phyloP scores from a whole-genome alignment of 2,797 vertebrate species.

The Ptychadena robeensis region DNA sequence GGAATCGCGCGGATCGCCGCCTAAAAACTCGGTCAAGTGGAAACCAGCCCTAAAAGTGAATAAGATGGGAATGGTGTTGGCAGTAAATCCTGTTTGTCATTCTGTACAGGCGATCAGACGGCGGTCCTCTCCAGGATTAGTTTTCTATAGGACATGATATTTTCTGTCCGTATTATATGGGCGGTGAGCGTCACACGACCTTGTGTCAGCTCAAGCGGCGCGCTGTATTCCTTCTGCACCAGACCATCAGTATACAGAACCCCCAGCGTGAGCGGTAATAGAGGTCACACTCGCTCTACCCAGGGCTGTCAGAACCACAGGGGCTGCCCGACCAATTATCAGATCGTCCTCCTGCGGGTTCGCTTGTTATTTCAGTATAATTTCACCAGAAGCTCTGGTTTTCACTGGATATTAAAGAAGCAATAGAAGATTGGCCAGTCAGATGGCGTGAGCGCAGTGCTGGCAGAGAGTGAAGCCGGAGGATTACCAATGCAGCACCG shows the following conservation, averaged over 20 bases:
- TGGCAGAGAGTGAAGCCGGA: background rate
- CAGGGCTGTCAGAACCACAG: constrained; percentile 11
- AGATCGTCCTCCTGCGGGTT: background rate
- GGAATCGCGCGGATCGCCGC: too few species aligned
- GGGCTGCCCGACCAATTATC: constrained; percentile 38
- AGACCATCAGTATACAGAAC: background rate
- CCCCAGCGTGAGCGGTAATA: constrained; percentile 36
- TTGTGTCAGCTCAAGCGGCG: background rate
- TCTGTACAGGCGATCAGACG: too few species aligned
- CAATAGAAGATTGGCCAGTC: constrained; percentile 25
- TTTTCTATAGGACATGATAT: background rate
- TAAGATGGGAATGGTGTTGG: too few species aligned
- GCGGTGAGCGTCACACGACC: background rate
- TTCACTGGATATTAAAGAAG: constrained; percentile 52
- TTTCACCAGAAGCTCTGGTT: constrained; percentile 18
- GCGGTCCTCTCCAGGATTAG: too few species aligned
- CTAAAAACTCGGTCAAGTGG: too few species aligned
- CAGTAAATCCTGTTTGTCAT: too few species aligned
- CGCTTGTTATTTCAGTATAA: constrained; percentile 27
- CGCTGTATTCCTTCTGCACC: background rate
- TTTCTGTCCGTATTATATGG: background rate
- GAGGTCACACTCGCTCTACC: constrained; percentile 4
- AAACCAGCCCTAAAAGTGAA: too few species aligned
- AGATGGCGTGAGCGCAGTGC: constrained; percentile 6
- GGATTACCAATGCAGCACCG: background rate